Evolutionary conservation across 2,113 vertebrate species (phyloP).

Genomic region (Cephalopterus ornatus): DNA sequence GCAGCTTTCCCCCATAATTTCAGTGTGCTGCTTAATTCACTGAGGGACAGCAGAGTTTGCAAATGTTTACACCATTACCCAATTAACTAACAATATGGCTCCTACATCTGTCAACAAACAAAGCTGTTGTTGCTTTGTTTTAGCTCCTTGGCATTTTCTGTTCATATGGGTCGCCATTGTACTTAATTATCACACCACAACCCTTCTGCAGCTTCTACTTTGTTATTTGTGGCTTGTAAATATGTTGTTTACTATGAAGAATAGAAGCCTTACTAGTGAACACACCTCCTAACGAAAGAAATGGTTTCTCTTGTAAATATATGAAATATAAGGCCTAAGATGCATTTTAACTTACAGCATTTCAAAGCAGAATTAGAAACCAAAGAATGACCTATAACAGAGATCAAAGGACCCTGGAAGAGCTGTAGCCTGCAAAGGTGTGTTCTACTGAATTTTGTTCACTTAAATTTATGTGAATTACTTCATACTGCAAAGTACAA

Average conservation of each 20-base stretch:
- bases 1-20: conserved; percentile 70
- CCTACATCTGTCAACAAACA: conserved; percentile 99
- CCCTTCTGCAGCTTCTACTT: conserved; percentile 77
- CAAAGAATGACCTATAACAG: neutral
- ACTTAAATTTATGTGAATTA: neutral
- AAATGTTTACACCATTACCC: conserved; percentile 99
- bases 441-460: neutral
- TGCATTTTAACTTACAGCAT: neutral
- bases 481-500: neutral
- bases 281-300: conserved; percentile 16
- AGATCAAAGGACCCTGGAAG: neutral
- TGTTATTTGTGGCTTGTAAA: conserved; percentile 79
- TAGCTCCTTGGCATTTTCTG: conserved; percentile 81
- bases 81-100: conserved; percentile 97
- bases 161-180: conserved; percentile 82
- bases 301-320: conserved; percentile 20
- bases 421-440: neutral
- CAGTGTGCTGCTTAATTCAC: conserved; percentile 75
- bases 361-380: neutral
- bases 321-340: neutral
- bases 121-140: conserved; percentile 94
- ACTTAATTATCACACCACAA: conserved; percentile 83
- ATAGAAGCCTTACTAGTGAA: conserved; percentile 48
- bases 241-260: conserved; percentile 63
- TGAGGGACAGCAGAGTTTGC: conserved; percentile 88